A percentile compares a stretch with the other conserved stretches of the same genome.
phyloP scores from a whole-genome alignment of 1,140 invertebrate genomes.

The Parapsyche elsis region DNA sequence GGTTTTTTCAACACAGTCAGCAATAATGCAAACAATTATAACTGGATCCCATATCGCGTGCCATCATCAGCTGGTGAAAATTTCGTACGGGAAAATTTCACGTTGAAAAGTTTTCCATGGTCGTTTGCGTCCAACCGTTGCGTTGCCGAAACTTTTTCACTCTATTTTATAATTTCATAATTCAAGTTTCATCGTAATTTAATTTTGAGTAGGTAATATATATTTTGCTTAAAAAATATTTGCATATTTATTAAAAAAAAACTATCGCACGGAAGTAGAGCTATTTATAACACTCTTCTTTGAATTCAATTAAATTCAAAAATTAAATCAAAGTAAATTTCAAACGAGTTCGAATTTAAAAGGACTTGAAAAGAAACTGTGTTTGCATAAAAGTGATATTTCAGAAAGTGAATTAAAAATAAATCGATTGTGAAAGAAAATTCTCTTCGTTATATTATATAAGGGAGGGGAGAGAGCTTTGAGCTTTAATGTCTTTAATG shows the following conservation, averaged over 20 bases:
- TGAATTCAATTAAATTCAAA: too few relatives aligned
- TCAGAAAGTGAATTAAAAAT: constrained; percentile 35
- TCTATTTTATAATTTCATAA: too few relatives aligned
- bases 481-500: constrained; percentile 33
- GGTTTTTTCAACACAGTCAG: too few relatives aligned
- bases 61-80: neutral
- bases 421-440: constrained; percentile 26
- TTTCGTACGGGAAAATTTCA: neutral
- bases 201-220: too few relatives aligned
- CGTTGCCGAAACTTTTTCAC: neutral
- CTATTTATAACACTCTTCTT: too few relatives aligned
- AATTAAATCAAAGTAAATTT: neutral
- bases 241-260: too few relatives aligned
- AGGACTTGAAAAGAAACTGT: neutral
- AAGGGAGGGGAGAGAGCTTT: neutral
- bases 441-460: neutral
- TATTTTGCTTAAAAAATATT: too few relatives aligned
- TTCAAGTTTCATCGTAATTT: too few relatives aligned
- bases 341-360: neutral
- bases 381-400: constrained; percentile 33
- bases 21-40: neutral
- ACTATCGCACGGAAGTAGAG: too few relatives aligned
- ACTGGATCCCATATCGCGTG: neutral
- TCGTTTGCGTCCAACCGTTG: neutral
- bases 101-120: neutral